A percentile compares a stretch with the other conserved stretches of the same genome.
Evolutionary conservation across 1,140 invertebrate genomes (phyloP).

Genomic region (Drosophila arizonae): DNA sequence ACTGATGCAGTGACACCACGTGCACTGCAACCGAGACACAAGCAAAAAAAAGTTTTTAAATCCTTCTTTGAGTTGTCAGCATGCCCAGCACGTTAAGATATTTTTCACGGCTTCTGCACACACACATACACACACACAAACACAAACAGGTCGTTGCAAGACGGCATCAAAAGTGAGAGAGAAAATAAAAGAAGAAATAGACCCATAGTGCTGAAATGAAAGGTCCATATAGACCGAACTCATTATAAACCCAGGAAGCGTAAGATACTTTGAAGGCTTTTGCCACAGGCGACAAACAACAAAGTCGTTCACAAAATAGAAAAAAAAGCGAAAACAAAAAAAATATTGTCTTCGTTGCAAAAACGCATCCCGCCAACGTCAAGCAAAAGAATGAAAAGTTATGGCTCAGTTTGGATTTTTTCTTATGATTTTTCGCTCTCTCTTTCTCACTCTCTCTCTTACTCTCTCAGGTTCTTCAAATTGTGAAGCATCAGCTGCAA

Average conservation of each 20-base stretch:
- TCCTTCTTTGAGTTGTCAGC: conserved; percentile 66
- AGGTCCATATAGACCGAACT: conserved; percentile 56
- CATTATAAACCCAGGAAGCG: conserved; percentile 67
- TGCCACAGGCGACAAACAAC: conserved; percentile 56
- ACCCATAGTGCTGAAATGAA: conserved; percentile 28
- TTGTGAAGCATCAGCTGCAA: conserved; percentile 43
- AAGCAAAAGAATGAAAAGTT: conserved; percentile 67
- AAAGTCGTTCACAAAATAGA: conserved; percentile 41
- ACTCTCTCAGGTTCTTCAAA: conserved; percentile 35
- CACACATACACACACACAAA: conserved; percentile 3
- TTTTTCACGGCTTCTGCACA: conserved; percentile 56
- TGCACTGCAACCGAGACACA: conserved; percentile 31
- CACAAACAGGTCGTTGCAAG: conserved; percentile 22
- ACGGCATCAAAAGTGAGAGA: conserved; percentile 42
- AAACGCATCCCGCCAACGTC: conserved; percentile 65
- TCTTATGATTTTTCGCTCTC: not conserved
- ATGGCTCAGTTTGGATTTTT: conserved; percentile 42
- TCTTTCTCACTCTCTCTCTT: too few species aligned
- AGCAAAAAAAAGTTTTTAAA: conserved; percentile 55
- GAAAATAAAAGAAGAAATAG: conserved; percentile 17
- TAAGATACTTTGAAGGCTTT: conserved; percentile 65
- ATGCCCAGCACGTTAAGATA: conserved; percentile 56
- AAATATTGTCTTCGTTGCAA: conserved; percentile 65
- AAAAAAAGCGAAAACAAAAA: conserved; percentile 11
- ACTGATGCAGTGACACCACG: conserved; percentile 38